Evolutionary conservation across 2,113 vertebrate species (phyloP).

Genomic region (Panthera leo): DNA sequence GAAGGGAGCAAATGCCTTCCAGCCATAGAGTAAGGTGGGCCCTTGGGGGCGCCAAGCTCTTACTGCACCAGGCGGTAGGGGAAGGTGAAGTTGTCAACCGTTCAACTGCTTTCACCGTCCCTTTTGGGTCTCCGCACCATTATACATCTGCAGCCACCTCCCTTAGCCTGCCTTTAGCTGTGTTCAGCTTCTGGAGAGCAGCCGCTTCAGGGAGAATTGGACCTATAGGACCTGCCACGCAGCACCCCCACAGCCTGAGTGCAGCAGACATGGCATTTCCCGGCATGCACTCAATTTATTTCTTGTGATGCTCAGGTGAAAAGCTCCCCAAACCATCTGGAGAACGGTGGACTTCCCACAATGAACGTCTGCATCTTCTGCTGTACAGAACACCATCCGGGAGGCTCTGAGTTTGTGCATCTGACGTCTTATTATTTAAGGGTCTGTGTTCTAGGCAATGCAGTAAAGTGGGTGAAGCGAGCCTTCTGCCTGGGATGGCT

Average conservation of each 20-base stretch:
- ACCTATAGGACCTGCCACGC: background rate
- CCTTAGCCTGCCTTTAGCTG: background rate
- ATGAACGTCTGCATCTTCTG: background rate
- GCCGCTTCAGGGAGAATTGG: background rate
- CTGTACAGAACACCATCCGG: background rate
- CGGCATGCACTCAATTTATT: background rate
- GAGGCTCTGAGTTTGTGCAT: background rate
- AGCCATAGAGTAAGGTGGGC: background rate
- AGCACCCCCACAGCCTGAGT: no score
- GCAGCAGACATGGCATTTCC: background rate
- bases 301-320: background rate
- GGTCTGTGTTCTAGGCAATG: background rate
- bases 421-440: background rate
- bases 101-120: background rate
- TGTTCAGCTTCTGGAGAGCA: background rate
- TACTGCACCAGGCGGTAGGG: background rate
- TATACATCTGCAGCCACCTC: background rate
- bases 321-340: background rate
- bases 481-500: background rate
- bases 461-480: no score
- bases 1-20: background rate
- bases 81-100: background rate
- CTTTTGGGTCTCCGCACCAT: background rate
- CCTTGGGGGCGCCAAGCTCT: background rate
- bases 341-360: background rate